Evolutionary conservation across 2,888 invertebrate species (phyloP).

Genomic region (Matsumyia berberina): DNA sequence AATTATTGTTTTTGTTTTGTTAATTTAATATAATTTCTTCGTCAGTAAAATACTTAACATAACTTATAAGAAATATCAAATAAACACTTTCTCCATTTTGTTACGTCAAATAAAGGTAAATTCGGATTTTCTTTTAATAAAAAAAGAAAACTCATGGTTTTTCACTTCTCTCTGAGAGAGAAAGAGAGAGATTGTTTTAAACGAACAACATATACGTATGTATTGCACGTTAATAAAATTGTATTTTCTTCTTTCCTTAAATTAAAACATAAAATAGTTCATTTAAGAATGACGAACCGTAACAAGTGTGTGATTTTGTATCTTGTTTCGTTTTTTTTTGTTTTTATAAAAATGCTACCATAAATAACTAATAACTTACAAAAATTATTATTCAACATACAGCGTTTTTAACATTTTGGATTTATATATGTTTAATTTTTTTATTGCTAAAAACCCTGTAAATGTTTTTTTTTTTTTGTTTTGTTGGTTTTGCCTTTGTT

Average conservation of each 20-base stretch:
- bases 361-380: slow-evolving; percentile 72
- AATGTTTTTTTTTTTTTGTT: slow-evolving; percentile 10
- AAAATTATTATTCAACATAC: slow-evolving; percentile 48
- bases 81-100: not conserved
- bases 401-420: slow-evolving; percentile 37
- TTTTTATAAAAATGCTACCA: slow-evolving; percentile 68
- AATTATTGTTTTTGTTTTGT: slow-evolving; percentile 14
- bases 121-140: slow-evolving; percentile 45
- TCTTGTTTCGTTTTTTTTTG: slow-evolving; percentile 22
- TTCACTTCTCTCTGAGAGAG: too few species aligned
- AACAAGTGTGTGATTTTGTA: slow-evolving; percentile 3
- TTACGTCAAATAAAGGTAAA: slow-evolving; percentile 23
- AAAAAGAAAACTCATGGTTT: slow-evolving; percentile 12
- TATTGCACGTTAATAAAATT: slow-evolving; percentile 11
- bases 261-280: not conserved
- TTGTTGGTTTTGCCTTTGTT: too few species aligned
- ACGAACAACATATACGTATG: slow-evolving; percentile 16
- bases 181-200: slow-evolving; percentile 11
- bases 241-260: not conserved
- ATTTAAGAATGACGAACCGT: slow-evolving; percentile 30
- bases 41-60: slow-evolving; percentile 30
- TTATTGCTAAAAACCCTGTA: slow-evolving; percentile 61
- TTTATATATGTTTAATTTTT: slow-evolving; percentile 26
- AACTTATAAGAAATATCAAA: slow-evolving; percentile 7
- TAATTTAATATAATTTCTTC: slow-evolving; percentile 17